phyloP scores from a whole-genome alignment of 2,888 invertebrate species.

The Agrochola litura region DNA sequence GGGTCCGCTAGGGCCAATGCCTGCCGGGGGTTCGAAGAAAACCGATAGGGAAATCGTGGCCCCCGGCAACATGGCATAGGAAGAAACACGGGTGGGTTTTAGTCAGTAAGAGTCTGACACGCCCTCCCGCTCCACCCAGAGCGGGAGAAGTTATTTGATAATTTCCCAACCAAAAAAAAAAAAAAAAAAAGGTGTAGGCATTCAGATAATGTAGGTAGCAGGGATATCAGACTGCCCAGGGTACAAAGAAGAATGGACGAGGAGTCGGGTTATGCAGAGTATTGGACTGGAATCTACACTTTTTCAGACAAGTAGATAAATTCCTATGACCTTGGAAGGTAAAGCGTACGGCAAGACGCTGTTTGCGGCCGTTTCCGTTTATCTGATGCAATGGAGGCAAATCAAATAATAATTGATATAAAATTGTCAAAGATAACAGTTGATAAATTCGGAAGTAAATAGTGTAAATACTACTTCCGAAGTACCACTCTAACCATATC shows the following conservation, averaged over 20 bases:
- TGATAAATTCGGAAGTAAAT: slow-evolving; percentile 27
- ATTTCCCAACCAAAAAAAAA: too few relatives aligned
- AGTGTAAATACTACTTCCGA: slow-evolving; percentile 11
- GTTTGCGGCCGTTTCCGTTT: neutral
- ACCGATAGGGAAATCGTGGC: too few relatives aligned
- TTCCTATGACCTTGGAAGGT: neutral
- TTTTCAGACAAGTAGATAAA: neutral
- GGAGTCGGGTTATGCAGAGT: too few relatives aligned
- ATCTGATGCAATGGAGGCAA: neutral
- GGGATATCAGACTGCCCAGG: neutral
- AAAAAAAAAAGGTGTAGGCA: too few relatives aligned
- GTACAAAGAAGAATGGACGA: neutral
- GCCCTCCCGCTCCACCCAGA: too few relatives aligned
- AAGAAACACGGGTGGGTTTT: too few relatives aligned
- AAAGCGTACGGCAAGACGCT: neutral
- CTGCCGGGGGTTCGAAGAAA: too few relatives aligned
- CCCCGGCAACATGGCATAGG: too few relatives aligned
- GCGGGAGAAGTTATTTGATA: too few relatives aligned
- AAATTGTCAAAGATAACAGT: neutral
- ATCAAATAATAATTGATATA: neutral
- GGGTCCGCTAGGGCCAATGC: too few relatives aligned
- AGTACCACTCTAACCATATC: slow-evolving; percentile 15
- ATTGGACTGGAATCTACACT: neutral
- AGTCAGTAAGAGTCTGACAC: too few relatives aligned
- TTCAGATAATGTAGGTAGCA: neutral